Evolutionary conservation across 1,140 invertebrate species (phyloP), one percentile per base, ranked within the genome.

Genomic region (Anoplophora glabripennis): DNA sequence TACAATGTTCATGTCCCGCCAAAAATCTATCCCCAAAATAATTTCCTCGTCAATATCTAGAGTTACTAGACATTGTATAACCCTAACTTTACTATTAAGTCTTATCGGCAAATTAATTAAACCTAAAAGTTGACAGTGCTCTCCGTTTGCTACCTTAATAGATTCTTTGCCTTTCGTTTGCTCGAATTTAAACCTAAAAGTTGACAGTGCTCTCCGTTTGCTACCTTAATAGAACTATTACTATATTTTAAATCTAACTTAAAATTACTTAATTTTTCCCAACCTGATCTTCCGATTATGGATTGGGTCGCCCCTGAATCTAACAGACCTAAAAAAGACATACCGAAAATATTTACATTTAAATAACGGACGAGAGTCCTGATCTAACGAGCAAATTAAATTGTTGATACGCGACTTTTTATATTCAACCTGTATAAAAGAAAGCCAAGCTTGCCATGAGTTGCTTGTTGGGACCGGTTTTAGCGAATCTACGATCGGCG

Each of bases 351-450:
- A n/a, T 10, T 21, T 9, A 55, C 18, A 21, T 46, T 15, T 10
- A 55, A 15, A 47, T 55, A n/a, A 55, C n/a, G 53, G 53, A 33
- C 53, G 17, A 14, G 21, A n/a, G 34, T 55, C 41, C 10, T 38
- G 10, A 38, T 38, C 37, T 12, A 38, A 2, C 12, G 37, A 38
- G 12, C 12, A 11, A 12, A 38, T 11, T 3, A 38, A 12, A 38
- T 12, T 38, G 12, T 38, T 12, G 37, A 38, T 38, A 11, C 37
- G 37, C 10, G 10, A 11, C 37, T 38, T 38, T 38, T 38, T 38
- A 38, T 38, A 38, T 38, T 38, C 10, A 38, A 10, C 37, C 37
- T 11, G 12, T 7, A n/a, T n/a, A n/a, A n/a, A n/a, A n/a, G n/a
- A n/a, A n/a, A n/a, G n/a, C n/a, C n/a, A n/a, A n/a, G n/a, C n/a